phyloP scores from a whole-genome alignment of 2,113 vertebrate species.

The Geothlypis trichas region DNA sequence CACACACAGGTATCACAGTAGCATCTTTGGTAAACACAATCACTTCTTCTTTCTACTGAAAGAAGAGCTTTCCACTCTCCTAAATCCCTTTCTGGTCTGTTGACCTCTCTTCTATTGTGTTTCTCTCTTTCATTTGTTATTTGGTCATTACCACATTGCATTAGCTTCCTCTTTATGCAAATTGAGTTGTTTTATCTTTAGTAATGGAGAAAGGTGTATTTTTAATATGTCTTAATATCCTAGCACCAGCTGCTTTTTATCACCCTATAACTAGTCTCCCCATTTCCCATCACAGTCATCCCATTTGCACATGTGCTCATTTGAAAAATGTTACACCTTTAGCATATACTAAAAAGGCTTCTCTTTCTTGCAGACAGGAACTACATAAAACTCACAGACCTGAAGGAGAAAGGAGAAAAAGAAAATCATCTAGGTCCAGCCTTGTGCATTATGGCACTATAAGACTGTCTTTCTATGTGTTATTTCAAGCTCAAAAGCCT shows the following conservation, averaged over 20 bases:
- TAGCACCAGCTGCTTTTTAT: background rate
- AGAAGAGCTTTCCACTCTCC: background rate
- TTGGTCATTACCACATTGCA: background rate
- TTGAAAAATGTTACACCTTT: background rate
- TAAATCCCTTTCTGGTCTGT: background rate
- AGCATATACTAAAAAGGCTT: background rate
- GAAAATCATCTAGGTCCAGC: background rate
- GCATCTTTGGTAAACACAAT: background rate
- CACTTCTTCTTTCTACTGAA: background rate
- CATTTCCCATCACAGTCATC: background rate
- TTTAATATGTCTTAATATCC: background rate
- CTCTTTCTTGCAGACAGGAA: background rate
- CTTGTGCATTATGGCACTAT: background rate
- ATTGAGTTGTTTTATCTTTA: background rate
- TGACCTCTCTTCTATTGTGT: background rate
- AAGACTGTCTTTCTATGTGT: background rate
- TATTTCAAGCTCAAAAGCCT: background rate
- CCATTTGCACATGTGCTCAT: background rate
- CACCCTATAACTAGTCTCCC: background rate
- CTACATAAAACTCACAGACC: background rate
- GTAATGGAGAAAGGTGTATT: background rate
- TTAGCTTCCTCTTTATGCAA: background rate
- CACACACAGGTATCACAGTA: background rate
- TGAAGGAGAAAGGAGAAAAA: background rate
- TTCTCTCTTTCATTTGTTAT: background rate